These are phyloP conservation scores for Papilio machaon DNA, from an alignment of 1,140 invertebrate species.

Conservation along the genomic window DNA sequence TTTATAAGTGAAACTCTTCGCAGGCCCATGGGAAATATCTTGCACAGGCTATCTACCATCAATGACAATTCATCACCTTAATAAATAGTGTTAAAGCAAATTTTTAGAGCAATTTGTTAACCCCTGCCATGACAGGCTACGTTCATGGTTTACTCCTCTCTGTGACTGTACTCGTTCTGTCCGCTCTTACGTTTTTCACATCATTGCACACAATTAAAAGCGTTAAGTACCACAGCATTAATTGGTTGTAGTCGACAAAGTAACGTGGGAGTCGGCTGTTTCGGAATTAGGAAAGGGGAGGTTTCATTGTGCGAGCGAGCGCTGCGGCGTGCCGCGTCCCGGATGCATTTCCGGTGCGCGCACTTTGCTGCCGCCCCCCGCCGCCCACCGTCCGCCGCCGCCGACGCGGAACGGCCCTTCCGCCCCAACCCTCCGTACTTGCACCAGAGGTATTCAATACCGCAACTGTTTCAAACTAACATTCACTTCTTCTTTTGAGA, in stretches of 20 bases:
- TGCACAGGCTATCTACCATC: neutral
- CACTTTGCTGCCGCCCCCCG: constrained; percentile 47
- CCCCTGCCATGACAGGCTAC: neutral
- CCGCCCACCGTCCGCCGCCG: constrained; percentile 57
- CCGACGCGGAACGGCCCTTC: constrained; percentile 75
- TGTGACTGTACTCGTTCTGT: neutral
- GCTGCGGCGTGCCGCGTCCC: constrained; percentile 71
- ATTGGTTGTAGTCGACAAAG: constrained; percentile 7
- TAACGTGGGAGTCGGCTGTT: constrained; percentile 33
- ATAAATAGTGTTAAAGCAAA: neutral
- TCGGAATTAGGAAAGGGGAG: constrained; percentile 49
- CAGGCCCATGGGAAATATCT: neutral
- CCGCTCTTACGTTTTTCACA: neutral
- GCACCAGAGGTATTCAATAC: constrained; percentile 56
- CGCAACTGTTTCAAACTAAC: constrained; percentile 6
- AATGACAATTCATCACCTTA: no score
- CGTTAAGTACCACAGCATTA: constrained; percentile 5
- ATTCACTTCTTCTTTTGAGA: neutral
- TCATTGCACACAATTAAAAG: constrained; percentile 14
- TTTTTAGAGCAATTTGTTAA: neutral
- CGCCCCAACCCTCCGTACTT: constrained; percentile 69
- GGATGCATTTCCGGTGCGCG: constrained; percentile 75
- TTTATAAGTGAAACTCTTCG: neutral
- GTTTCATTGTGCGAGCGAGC: constrained; percentile 48
- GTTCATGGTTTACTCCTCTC: no score